Percentiles rank a stretch among this genome's conserved stretches.
Evolutionary conservation across 2,113 vertebrate genomes (phyloP).

Genomic region (Caranx melampygus): DNA sequence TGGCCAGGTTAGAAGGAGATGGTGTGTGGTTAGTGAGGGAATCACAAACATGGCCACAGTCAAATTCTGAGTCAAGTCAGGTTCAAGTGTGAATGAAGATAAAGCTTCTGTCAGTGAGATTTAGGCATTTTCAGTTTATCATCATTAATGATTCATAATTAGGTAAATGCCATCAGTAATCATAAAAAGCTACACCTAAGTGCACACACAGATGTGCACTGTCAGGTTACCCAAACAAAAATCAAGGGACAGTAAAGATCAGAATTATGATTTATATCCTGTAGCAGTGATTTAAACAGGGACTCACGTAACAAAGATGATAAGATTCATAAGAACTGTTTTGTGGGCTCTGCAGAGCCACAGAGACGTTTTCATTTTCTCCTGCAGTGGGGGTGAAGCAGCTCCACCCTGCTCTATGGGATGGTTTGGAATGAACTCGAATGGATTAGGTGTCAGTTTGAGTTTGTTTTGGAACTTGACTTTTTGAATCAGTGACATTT

Average conservation of each 20-base stretch:
- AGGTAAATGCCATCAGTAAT: too few species aligned
- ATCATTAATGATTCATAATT: too few species aligned
- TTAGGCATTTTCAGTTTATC: too few species aligned
- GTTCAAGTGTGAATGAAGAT: not conserved
- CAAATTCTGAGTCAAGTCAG: not conserved
- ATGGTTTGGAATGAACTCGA: not conserved
- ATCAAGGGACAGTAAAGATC: too few species aligned
- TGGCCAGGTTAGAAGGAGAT: not conserved
- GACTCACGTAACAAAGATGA: not conserved
- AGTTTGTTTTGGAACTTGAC: not conserved
- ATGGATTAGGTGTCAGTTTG: not conserved
- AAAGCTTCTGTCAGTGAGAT: not conserved
- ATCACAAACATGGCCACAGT: not conserved
- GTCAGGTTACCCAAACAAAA: too few species aligned
- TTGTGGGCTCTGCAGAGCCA: not conserved
- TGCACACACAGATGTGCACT: too few species aligned
- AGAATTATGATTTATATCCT: not conserved
- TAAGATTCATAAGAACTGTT: not conserved
- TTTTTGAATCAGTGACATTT: not conserved
- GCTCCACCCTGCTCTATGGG: not conserved
- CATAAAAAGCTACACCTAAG: too few species aligned
- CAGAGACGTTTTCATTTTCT: not conserved
- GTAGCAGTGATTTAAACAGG: too few species aligned
- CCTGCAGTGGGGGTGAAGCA: not conserved
- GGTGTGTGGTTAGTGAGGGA: not conserved